phyloP scores from a whole-genome alignment of 2,888 invertebrate species.

The Poecilobothrus nobilitatus region DNA sequence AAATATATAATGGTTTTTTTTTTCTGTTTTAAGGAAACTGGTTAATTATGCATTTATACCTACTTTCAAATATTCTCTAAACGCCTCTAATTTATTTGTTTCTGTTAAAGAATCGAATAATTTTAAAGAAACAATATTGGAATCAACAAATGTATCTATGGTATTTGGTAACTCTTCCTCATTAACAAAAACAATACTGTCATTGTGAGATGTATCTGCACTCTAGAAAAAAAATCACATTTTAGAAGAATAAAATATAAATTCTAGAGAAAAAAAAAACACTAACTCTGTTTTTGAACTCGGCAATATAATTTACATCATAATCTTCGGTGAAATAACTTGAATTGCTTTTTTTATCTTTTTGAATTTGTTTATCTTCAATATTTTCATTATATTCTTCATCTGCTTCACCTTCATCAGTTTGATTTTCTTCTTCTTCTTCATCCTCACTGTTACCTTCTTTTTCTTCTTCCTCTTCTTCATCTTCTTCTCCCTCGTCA shows the following conservation, averaged over 20 bases:
- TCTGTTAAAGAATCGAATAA: slow-evolving; percentile 37
- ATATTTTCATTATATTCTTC: slow-evolving; percentile 50
- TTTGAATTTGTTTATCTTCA: slow-evolving; percentile 37
- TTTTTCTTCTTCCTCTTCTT: slow-evolving; percentile 37
- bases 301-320: slow-evolving; percentile 21
- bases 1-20: slow-evolving; percentile 12
- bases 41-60: no score
- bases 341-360: slow-evolving; percentile 30
- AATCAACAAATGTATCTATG: slow-evolving; percentile 36
- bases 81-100: slow-evolving; percentile 34
- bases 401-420: slow-evolving; percentile 52
- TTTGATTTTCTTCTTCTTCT: slow-evolving; percentile 46
- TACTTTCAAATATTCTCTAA: slow-evolving; percentile 36
- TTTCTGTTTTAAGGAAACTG: background rate
- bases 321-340: slow-evolving; percentile 24
- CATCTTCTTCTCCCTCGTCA: slow-evolving; percentile 52
- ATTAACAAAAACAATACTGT: slow-evolving; percentile 22
- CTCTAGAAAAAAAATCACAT: no score
- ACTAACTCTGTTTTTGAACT: slow-evolving; percentile 15
- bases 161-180: slow-evolving; percentile 24
- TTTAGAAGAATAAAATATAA: no score
- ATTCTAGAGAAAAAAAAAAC: no score
- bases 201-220: slow-evolving; percentile 22
- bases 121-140: slow-evolving; percentile 34
- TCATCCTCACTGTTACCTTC: slow-evolving; percentile 32